Conservation (phyloP, 2,797 vertebrate genomes). For the Adrianichthys oophorus region DNA sequence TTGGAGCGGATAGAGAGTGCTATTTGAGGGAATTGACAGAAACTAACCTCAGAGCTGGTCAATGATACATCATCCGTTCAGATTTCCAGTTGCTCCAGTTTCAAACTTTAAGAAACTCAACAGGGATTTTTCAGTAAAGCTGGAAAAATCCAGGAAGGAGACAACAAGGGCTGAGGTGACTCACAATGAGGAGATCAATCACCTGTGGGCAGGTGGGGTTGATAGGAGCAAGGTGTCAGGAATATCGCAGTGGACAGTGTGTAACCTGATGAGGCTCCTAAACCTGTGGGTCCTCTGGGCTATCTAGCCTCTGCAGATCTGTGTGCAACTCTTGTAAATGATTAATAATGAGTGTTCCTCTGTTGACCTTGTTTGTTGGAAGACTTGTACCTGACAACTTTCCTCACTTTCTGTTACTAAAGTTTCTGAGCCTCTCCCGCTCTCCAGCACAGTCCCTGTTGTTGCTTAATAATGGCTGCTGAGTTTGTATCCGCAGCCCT, state of each 20-base stretch:
- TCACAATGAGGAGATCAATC: slow-evolving; percentile 59
- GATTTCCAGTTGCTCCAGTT: slow-evolving; percentile 49
- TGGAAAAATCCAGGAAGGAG: slow-evolving; percentile 33
- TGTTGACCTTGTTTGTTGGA: slow-evolving; percentile 78
- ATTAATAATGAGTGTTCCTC: slow-evolving; percentile 77
- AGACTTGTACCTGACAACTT: slow-evolving; percentile 78
- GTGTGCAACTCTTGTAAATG: slow-evolving; percentile 72
- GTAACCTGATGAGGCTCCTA: slow-evolving; percentile 56
- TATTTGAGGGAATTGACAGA: slow-evolving; percentile 68
- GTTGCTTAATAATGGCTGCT: slow-evolving; percentile 70
- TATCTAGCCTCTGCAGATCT: slow-evolving; percentile 61
- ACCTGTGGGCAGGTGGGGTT: slow-evolving; percentile 28
- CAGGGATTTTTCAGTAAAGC: slow-evolving; percentile 18
- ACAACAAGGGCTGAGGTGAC: slow-evolving; percentile 27
- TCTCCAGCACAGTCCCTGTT: slow-evolving; percentile 47
- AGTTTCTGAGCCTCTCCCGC: slow-evolving; percentile 28
- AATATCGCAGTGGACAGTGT: slow-evolving; percentile 46
- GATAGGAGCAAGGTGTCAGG: slow-evolving; percentile 58
- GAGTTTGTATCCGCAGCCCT: slow-evolving; percentile 47
- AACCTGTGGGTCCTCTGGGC: slow-evolving; percentile 49
- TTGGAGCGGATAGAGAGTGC: slow-evolving; percentile 55
- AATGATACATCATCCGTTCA: slow-evolving; percentile 58
- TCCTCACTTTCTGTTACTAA: slow-evolving; percentile 16
- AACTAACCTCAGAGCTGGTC: slow-evolving; percentile 62
- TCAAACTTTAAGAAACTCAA: slow-evolving; percentile 22